phyloP scores from a whole-genome alignment of 1,140 invertebrate genomes.

The Drosophila rhopaloa region DNA sequence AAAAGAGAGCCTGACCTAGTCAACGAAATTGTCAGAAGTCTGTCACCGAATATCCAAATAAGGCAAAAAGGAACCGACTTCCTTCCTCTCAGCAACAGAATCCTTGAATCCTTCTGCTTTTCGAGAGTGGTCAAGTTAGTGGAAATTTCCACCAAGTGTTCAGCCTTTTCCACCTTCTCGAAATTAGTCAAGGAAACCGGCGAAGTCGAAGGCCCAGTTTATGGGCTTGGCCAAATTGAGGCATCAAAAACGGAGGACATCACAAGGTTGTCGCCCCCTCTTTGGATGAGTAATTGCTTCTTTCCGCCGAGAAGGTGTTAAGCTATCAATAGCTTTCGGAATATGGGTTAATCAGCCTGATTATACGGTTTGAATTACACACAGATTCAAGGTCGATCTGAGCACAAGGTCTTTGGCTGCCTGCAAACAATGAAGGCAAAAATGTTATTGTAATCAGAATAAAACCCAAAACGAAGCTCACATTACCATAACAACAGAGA shows the following conservation, averaged over 20 bases:
- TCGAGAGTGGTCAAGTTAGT: conserved; percentile 18
- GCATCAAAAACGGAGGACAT: conserved; percentile 29
- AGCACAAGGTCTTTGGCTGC: conserved; percentile 18
- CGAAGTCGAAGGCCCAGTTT: background rate
- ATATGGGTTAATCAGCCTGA: conserved; percentile 26
- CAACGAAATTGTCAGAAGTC: conserved; percentile 58
- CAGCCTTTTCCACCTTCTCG: conserved; percentile 15
- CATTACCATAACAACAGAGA: conserved; percentile 51
- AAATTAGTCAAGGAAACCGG: conserved; percentile 21
- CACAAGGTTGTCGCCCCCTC: conserved; percentile 21
- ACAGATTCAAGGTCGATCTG: conserved; percentile 31
- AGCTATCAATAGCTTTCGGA: conserved; percentile 1
- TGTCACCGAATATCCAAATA: conserved; percentile 65
- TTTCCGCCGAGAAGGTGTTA: conserved; percentile 1
- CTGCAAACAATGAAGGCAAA: conserved; percentile 43
- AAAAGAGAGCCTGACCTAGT: conserved; percentile 72
- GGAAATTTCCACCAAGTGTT: conserved; percentile 16
- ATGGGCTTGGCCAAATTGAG: conserved; percentile 26
- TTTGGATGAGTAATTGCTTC: background rate
- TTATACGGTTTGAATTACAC: conserved; percentile 25
- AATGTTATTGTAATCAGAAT: conserved; percentile 57
- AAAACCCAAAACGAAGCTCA: conserved; percentile 52
- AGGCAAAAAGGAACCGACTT: conserved; percentile 49
- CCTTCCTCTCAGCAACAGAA: conserved; percentile 30
- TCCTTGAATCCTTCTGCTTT: conserved; percentile 7